phyloP scores from a whole-genome alignment of 2,113 vertebrate species.

The Mobula hypostoma region DNA sequence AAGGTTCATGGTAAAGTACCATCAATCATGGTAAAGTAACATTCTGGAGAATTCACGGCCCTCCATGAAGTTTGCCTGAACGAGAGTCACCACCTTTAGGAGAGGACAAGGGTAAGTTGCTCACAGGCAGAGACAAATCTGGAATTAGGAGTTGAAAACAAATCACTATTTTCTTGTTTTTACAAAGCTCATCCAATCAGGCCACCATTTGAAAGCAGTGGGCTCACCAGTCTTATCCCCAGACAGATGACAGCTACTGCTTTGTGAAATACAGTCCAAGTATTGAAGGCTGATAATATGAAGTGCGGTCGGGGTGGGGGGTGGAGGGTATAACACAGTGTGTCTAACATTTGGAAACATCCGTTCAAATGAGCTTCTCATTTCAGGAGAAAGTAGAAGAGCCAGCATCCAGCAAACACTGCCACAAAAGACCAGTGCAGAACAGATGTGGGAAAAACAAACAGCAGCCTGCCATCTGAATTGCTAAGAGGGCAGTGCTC shows the following conservation, averaged over 20 bases:
- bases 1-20: background rate
- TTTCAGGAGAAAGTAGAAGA: conserved; percentile 49
- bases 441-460: conserved; percentile 99
- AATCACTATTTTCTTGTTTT: background rate
- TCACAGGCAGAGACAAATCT: background rate
- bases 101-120: background rate
- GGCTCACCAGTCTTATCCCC: background rate
- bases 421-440: conserved; percentile 78
- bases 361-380: conserved; percentile 57
- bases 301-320: background rate
- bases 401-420: conserved; percentile 68
- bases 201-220: background rate
- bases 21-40: background rate
- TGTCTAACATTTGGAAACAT: conserved; percentile 53
- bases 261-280: conserved; percentile 34
- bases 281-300: conserved; percentile 31
- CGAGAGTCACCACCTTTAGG: background rate
- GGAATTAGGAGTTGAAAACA: background rate
- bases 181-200: background rate
- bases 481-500: conserved; percentile 72
- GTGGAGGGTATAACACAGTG: background rate
- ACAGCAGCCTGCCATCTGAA: conserved; percentile 81
- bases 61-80: background rate
- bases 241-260: conserved; percentile 31
- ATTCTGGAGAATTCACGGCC: background rate